Base-by-base conservation (phyloP, 2,888 invertebrate genomes). In the Protula sp. region DNA sequence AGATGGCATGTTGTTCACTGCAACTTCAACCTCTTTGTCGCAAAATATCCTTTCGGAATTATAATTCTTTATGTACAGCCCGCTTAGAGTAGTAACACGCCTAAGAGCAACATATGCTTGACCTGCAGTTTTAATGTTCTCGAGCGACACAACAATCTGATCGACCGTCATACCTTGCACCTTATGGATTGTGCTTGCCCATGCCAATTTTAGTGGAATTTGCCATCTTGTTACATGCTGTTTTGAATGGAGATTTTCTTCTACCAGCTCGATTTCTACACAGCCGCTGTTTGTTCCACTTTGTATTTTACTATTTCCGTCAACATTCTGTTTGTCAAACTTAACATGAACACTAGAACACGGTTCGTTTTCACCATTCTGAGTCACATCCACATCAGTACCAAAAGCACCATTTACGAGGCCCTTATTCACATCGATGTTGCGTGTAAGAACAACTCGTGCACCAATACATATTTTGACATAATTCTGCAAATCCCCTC, bases 131-230 rank as follows among this genome's bases (percentile, higher is more conserved):
- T 22, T 22, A 5, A 50, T 9, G 24, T 50, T 50, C 24, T 50
- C 24, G 5, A 50, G 50, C 4, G 14, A 19, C 5, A 50, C 24
- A 24, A 50, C 24, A 19, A 22, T 22, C 5, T 50, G 5, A 22
- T 50, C 24, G 5, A 50, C 9, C 24, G 50, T 50, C 50, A 50
- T 50, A 22, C 50, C 50, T 24, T 50, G 50, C 24, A 22, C 24
- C 24, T 50, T 50, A 50, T 50, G 50, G 24, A 50, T 50, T 22
- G 50, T 50, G 24, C 9, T 19, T n/a, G 50, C 50, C 50, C 50
- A 50, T 50, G 50, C 50, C 5, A 50, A 26, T 5, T 26, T 5
- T 5, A 50, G 9, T 4, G 50, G 50, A 24, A n/a, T 22, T 26
- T 50, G 50, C 22, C 24, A 22, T 50, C 38, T 38, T 38, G 38